Base-by-base conservation (phyloP, 1,140 invertebrate species). In the Homarus americanus region DNA sequence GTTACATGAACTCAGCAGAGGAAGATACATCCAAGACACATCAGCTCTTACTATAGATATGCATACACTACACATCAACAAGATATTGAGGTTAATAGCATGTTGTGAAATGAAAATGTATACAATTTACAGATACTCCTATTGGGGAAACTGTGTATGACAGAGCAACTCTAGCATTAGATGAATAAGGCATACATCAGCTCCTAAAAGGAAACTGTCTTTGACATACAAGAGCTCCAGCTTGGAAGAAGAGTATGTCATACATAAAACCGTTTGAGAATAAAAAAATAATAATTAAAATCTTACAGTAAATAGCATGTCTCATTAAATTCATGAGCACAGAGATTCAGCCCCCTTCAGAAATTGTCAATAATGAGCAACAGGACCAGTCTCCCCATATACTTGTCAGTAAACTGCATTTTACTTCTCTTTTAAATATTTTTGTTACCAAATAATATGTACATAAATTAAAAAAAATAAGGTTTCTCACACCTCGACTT, bases 161-260 rank as follows among this genome's bases (percentile, higher is more conserved):
- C 83, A 86, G 84, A 87, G 73, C 84, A 87, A 87, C 73, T 87
- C 84, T 87, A 87, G 84, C 44, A 36, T 87, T 63, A 87, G 84
- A 78, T 87, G 72, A 76, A 87, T 87, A 87, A 87, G 84, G 84
- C 84, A 87, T 87, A 87, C 73, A 87, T 38, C 73, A 87, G 72
- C 73, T 87, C 84, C 84, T 78, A 78, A 40, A 76, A 78, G 84
- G 84, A 87, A 87, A 87, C 84, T 78, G 84, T 76, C 72, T 49
- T 40, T 76, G 73, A 58, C 73, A 87, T 76, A 87, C 49, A 76
- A 87, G 78, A 87, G 32, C 84, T 78, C 84, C 36, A n/a, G n/a
- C 38, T 10, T 87, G 84, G 73, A 78, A 40, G 73, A 87, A 40
- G n/a, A 40, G 66, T 85, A 85, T 87, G 36, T 58, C 73, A 78